Base-by-base conservation (phyloP, 2,888 invertebrate genomes). In the Euphydryas editha region DNA sequence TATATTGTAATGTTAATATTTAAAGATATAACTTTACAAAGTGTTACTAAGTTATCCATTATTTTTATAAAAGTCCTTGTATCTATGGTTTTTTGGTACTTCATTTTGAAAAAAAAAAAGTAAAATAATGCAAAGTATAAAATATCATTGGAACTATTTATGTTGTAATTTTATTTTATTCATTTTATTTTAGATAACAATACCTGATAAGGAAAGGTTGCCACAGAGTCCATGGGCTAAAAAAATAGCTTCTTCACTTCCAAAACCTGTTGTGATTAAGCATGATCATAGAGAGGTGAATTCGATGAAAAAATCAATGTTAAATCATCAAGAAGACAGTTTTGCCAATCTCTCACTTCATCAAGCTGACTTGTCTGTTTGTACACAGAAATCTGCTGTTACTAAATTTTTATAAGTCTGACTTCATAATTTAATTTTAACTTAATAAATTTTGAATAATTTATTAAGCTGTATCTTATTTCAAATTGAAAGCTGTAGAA, bases 301-400 rank as follows among this genome's bases (percentile, higher is more conserved):
- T 61, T 65, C 73, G 36, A 69, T 73, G 0, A 82, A 78, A 59
- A 83, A 80, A 68, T 69, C 70, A 21, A 57, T 78, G n/a, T 46
- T 72, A 3, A 70, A 75, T 10, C 74, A 74, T 46, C 76, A 78
- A 65, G 87, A 88, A 66, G 81, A 87, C 39, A 90, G 88, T 73
- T 86, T 86, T 76, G 82, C 76, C 44, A 79, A 86, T 62, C 77
- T 88, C 0, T 76, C 89, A 18, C 78, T 82, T 39, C 78, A 81
- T 42, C 89, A 89, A 72, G 89, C 90, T 60, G 88, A 90, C 71
- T 71, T 90, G 1, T 90, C 89, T 54, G 78, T 88, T 55, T 88
- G 86, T 66, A 87, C 81, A n/a, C 78, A 85, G 70, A 86, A 86
- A 71, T 75, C 82, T 67, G 87, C 87, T 62, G 80, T 81, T 67